Evolutionary conservation across 2,888 invertebrate species (phyloP).

Genomic region (Drosophila pseudotalamancana): DNA sequence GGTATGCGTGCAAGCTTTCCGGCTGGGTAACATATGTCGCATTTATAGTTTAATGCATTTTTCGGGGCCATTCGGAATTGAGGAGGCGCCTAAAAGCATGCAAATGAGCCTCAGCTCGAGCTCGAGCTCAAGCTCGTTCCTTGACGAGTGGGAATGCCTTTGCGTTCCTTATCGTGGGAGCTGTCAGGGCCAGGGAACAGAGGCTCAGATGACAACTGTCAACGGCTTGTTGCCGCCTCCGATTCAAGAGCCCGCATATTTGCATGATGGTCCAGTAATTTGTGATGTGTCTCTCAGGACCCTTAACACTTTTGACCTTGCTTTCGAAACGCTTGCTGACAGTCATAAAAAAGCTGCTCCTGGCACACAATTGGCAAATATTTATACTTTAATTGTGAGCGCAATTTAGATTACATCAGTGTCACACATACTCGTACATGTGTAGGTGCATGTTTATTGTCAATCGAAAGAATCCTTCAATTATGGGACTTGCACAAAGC

Average conservation of each 20-base stretch:
- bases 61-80: slow-evolving; percentile 24
- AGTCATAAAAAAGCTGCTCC: slow-evolving; percentile 12
- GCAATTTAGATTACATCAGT: slow-evolving; percentile 48
- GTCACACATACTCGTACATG: not conserved
- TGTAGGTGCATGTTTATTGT: not conserved
- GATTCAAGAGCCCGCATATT: slow-evolving; percentile 64
- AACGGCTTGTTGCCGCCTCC: slow-evolving; percentile 56
- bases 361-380: slow-evolving; percentile 62
- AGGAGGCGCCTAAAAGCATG: slow-evolving; percentile 63
- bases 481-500: slow-evolving; percentile 46
- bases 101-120: slow-evolving; percentile 52
- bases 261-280: slow-evolving; percentile 51
- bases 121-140: no score
- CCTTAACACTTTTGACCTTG: slow-evolving; percentile 31
- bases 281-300: slow-evolving; percentile 12
- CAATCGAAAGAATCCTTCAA: slow-evolving; percentile 59
- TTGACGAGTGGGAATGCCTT: not conserved
- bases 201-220: slow-evolving; percentile 59
- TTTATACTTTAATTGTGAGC: slow-evolving; percentile 68
- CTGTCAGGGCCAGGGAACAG: slow-evolving; percentile 32
- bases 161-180: slow-evolving; percentile 28
- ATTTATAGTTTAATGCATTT: slow-evolving; percentile 51
- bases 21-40: slow-evolving; percentile 50
- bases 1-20: not conserved
- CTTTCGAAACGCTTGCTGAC: slow-evolving; percentile 37